phyloP scores from a whole-genome alignment of 2,113 vertebrate genomes.

The Uria aalge region DNA sequence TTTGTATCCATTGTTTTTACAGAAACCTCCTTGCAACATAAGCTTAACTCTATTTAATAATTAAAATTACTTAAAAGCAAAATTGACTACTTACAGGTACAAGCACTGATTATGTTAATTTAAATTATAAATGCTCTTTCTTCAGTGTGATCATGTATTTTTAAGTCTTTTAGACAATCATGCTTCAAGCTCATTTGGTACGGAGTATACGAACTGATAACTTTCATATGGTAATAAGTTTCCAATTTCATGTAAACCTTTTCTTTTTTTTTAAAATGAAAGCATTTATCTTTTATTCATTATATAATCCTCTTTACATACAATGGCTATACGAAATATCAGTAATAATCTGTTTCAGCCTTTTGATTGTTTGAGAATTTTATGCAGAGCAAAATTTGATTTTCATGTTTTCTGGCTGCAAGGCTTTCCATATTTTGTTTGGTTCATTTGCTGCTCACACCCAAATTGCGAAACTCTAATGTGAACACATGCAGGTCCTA shows the following conservation, averaged over 20 bases:
- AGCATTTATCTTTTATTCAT: conserved; percentile 54
- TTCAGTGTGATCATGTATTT: conserved; percentile 55
- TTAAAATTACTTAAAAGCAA: conserved; percentile 70
- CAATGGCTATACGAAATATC: background rate
- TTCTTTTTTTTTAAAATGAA: background rate
- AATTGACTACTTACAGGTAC: conserved; percentile 68
- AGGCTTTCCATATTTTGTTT: background rate
- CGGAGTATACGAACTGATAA: conserved; percentile 25
- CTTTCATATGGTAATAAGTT: conserved; percentile 49
- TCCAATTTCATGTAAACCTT: conserved; percentile 39
- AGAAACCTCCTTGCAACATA: conserved; percentile 15
- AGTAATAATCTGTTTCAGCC: conserved; percentile 13
- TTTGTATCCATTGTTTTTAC: conserved; percentile 46
- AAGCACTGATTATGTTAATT: conserved; percentile 72
- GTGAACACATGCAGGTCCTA: background rate
- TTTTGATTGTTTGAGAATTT: conserved; percentile 6
- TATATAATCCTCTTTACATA: conserved; percentile 52
- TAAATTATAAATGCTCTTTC: conserved; percentile 70
- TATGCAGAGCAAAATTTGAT: background rate
- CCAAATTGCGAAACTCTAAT: background rate
- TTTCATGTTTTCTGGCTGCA: background rate
- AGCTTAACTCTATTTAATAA: conserved; percentile 62
- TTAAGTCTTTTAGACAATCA: conserved; percentile 65
- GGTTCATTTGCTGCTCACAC: background rate
- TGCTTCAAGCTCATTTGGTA: conserved; percentile 37